Evolutionary conservation across 2,888 invertebrate genomes (phyloP).

Genomic region (Hermaeophaga mercurialis): DNA sequence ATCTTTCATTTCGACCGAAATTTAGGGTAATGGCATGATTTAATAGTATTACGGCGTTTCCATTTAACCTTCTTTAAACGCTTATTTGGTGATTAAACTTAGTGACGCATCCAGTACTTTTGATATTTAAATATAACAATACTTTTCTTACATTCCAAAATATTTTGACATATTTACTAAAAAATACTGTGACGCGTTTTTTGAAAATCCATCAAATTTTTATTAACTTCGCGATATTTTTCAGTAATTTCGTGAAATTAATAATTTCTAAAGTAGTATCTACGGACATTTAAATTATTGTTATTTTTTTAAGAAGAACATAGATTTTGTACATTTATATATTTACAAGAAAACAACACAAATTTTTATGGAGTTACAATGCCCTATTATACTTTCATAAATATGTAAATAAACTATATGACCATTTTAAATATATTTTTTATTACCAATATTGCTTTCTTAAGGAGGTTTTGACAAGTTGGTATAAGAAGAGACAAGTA

Average conservation of each 20-base stretch:
- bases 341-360: slow-evolving; percentile 34
- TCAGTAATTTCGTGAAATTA: slow-evolving; percentile 11
- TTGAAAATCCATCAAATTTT: neutral
- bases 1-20: too few relatives aligned
- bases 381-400: slow-evolving; percentile 34
- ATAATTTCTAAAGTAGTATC: neutral
- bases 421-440: slow-evolving; percentile 26
- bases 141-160: slow-evolving; percentile 3
- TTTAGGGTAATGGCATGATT: too few relatives aligned
- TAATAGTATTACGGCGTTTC: too few relatives aligned
- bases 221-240: slow-evolving; percentile 2
- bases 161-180: neutral
- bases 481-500: too few relatives aligned
- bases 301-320: slow-evolving; percentile 33
- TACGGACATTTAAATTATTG: slow-evolving; percentile 27
- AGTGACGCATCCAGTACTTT: neutral
- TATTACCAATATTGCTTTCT: too few relatives aligned
- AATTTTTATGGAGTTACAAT: slow-evolving; percentile 30
- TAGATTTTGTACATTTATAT: slow-evolving; percentile 46
- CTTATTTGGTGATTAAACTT: neutral
- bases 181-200: neutral
- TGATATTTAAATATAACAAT: neutral
- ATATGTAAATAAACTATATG: slow-evolving; percentile 39
- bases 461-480: too few relatives aligned
- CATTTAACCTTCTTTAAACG: too few relatives aligned